Conservation (phyloP, 2,797 vertebrate species). For the Amniataba percoides region DNA sequence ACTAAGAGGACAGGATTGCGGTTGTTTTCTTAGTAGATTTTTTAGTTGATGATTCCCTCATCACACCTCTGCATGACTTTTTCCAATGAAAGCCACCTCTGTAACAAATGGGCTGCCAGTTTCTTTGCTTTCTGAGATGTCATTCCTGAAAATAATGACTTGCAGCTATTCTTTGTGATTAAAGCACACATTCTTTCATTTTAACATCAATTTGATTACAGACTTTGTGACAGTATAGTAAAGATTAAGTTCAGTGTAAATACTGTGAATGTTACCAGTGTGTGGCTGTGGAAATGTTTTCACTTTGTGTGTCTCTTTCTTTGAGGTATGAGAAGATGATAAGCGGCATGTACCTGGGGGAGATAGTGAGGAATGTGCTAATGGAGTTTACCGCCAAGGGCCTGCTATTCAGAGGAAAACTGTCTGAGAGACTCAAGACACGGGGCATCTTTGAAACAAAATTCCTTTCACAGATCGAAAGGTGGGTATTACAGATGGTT, state of each 20-base stretch:
- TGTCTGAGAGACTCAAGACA: slow-evolving; percentile 94
- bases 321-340: slow-evolving; percentile 97
- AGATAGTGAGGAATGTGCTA: slow-evolving; percentile 93
- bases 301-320: slow-evolving; percentile 15
- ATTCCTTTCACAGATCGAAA: slow-evolving; percentile 97
- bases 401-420: slow-evolving; percentile 92
- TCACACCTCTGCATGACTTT: not conserved
- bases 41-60: too few species aligned
- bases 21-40: too few species aligned
- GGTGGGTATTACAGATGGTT: slow-evolving; percentile 79
- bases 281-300: not conserved
- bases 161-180: not conserved
- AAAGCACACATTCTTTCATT: not conserved
- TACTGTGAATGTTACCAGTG: not conserved
- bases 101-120: not conserved
- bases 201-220: not conserved
- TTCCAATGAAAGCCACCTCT: not conserved
- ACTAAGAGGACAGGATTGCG: too few species aligned
- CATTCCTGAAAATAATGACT: not conserved
- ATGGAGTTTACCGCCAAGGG: slow-evolving; percentile 93
- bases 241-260: not conserved
- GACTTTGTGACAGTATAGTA: not conserved
- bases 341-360: slow-evolving; percentile 97
- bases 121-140: not conserved
- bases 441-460: slow-evolving; percentile 96